Conservation (phyloP, 2,888 invertebrate genomes). For the Cenopis cana region DNA sequence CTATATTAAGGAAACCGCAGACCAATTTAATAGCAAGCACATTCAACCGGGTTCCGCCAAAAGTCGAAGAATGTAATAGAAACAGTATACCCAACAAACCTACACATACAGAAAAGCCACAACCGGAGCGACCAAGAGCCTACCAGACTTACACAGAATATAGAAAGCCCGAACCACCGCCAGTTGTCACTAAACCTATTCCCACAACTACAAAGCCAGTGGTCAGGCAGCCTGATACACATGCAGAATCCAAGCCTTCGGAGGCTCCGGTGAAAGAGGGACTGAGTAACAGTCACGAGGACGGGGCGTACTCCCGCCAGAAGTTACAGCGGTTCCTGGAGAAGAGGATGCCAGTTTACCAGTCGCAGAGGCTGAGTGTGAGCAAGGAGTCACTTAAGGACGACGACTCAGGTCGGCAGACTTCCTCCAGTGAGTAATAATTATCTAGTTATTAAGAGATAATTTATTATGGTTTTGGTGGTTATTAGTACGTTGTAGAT, state of each 20-base stretch:
- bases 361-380: conserved; percentile 21
- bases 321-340: conserved; percentile 61
- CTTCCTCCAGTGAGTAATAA: conserved; percentile 64
- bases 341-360: conserved; percentile 57
- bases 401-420: conserved; percentile 62
- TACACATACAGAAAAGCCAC: background rate
- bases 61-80: conserved; percentile 8
- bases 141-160: background rate
- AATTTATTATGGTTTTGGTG: too few species aligned
- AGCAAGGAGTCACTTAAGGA: conserved; percentile 43
- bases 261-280: background rate
- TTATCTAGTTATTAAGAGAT: too few species aligned
- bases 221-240: background rate
- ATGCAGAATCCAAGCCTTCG: background rate
- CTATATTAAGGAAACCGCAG: conserved; percentile 40
- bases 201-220: background rate
- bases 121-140: conserved; percentile 3
- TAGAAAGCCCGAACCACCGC: conserved; percentile 1
- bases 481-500: too few species aligned
- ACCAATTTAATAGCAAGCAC: conserved; percentile 51
- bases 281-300: conserved; percentile 5
- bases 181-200: background rate
- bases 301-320: background rate
- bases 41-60: conserved; percentile 44
- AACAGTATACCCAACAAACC: background rate